Evolutionary conservation across 2,113 vertebrate species (phyloP).

Genomic region (Centropristis striata): DNA sequence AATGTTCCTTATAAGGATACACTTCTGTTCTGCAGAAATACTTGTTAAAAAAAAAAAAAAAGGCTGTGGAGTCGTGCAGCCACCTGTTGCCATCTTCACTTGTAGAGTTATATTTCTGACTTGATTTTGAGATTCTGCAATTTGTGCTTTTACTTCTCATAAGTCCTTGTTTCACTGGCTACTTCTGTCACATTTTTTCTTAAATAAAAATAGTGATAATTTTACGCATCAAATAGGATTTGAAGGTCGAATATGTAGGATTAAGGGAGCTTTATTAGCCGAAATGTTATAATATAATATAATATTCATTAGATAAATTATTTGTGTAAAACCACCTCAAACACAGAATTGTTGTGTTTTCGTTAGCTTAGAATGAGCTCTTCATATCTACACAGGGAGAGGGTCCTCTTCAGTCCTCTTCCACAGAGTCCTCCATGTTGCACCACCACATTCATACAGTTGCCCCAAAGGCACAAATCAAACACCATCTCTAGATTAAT

Average conservation of each 20-base stretch:
- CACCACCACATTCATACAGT: too few species aligned
- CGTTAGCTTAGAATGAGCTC: too few species aligned
- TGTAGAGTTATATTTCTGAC: background rate
- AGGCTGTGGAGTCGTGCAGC: background rate
- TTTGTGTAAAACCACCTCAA: too few species aligned
- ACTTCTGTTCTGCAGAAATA: background rate
- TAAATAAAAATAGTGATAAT: background rate
- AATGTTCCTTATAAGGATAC: background rate
- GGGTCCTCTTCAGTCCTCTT: too few species aligned
- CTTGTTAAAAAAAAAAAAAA: background rate
- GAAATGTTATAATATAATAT: background rate
- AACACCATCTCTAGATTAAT: too few species aligned
- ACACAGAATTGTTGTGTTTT: too few species aligned
- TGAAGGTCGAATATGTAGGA: too few species aligned
- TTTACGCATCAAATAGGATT: background rate
- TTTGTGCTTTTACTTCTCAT: constrained; percentile 1
- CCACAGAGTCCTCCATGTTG: too few species aligned
- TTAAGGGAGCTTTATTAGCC: too few species aligned
- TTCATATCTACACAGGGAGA: too few species aligned
- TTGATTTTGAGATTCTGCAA: background rate
- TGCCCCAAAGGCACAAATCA: background rate
- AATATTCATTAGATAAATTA: too few species aligned
- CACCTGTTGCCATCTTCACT: constrained; percentile 8
- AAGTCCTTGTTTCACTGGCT: background rate
- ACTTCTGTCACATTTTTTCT: background rate